A percentile compares a stretch with the other conserved stretches of the same genome.
Evolutionary conservation across 2,888 invertebrate genomes (phyloP).

Genomic region (Drosophila anceps): DNA sequence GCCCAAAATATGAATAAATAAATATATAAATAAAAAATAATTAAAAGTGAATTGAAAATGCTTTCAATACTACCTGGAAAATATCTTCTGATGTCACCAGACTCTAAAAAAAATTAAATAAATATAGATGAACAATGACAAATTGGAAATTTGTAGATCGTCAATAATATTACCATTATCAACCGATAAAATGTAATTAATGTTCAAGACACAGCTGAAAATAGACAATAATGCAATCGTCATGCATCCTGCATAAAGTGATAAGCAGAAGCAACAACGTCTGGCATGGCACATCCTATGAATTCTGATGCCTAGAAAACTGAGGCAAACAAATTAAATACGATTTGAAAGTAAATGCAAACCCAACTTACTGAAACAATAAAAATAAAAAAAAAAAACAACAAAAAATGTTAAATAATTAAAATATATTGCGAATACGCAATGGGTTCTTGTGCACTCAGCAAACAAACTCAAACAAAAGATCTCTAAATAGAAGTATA

Average conservation of each 20-base stretch:
- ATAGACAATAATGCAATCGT: not conserved
- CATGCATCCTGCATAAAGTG: not conserved
- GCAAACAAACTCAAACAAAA: not conserved
- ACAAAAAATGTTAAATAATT: not conserved
- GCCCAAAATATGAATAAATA: not conserved
- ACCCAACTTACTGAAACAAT: not conserved
- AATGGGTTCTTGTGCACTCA: not conserved
- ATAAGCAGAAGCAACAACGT: not conserved
- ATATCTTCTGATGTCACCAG: not conserved
- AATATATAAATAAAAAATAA: not conserved
- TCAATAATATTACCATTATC: not conserved
- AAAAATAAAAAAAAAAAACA: too few relatives aligned
- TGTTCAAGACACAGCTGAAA: not conserved
- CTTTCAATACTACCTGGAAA: not conserved
- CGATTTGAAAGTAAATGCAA: not conserved
- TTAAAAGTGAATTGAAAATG: not conserved
- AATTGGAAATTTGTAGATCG: not conserved
- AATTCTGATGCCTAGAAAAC: not conserved
- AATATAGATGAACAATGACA: not conserved
- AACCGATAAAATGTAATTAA: not conserved
- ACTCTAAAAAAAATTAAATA: not conserved
- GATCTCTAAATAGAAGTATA: not conserved
- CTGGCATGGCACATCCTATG: not conserved
- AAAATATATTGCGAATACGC: not conserved
- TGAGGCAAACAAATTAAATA: not conserved